Conservation (phyloP, 2,797 vertebrate species). For the Sciurus carolinensis region DNA sequence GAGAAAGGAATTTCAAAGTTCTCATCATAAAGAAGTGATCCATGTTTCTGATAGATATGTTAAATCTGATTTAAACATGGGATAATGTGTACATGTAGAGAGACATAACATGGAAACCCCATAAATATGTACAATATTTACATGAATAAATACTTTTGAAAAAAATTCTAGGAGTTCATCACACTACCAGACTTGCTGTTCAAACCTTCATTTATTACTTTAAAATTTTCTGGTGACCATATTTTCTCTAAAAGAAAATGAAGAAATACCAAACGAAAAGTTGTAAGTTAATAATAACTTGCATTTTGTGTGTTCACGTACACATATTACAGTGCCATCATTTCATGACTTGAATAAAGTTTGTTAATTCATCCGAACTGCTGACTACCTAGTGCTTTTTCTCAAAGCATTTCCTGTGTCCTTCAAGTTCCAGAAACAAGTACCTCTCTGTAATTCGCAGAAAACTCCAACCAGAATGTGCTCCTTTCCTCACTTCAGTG, state of each 20-base stretch:
- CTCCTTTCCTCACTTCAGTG: not conserved
- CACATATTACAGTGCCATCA: not conserved
- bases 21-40: not conserved
- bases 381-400: not conserved
- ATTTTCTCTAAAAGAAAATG: not conserved
- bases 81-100: no score
- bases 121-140: no score
- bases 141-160: not conserved
- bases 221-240: not conserved
- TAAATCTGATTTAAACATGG: not conserved
- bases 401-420: not conserved
- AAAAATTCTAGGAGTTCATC: not conserved
- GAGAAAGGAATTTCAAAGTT: not conserved
- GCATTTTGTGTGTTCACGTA: not conserved
- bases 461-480: not conserved
- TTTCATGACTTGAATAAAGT: not conserved
- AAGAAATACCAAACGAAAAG: accelerated
- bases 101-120: not conserved
- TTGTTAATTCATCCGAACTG: not conserved
- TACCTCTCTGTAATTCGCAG: no score
- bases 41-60: not conserved
- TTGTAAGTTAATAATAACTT: not conserved
- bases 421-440: not conserved
- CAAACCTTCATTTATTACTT: not conserved
- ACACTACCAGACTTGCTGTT: not conserved